phyloP scores from a whole-genome alignment of 2,888 invertebrate genomes.

The Sphaerophoria rueppellii region DNA sequence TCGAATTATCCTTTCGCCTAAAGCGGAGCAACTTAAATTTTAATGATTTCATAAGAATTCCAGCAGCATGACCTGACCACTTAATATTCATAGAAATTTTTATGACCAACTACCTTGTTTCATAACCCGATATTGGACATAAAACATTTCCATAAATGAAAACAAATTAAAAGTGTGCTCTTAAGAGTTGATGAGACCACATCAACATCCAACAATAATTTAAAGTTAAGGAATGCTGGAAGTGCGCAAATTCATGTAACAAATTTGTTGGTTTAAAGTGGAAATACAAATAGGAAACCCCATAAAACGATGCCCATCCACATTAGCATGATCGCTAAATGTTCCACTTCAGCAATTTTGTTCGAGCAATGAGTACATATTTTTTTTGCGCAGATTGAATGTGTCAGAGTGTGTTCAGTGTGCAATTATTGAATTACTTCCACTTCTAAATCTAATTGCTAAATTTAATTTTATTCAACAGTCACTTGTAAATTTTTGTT shows the following conservation, averaged over 20 bases:
- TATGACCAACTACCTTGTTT: no score
- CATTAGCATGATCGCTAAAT: slow-evolving; percentile 35
- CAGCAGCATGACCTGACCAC: no score
- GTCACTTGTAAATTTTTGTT: not conserved
- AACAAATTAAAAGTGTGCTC: no score
- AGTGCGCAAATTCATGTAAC: not conserved
- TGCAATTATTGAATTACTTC: slow-evolving; percentile 53
- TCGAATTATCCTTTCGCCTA: no score
- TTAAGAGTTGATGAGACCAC: no score
- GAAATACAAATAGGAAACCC: slow-evolving; percentile 1
- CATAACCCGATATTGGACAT: no score
- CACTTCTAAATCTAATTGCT: slow-evolving; percentile 64
- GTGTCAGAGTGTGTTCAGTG: slow-evolving; percentile 59
- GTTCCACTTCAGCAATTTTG: slow-evolving; percentile 52
- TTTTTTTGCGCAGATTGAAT: slow-evolving; percentile 51
- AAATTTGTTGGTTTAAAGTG: not conserved
- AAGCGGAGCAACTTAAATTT: no score
- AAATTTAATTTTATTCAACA: slow-evolving; percentile 45
- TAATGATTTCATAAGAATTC: no score
- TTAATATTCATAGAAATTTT: no score
- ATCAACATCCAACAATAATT: no score
- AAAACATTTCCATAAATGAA: no score
- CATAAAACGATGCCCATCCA: not conserved
- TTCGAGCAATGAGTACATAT: not conserved
- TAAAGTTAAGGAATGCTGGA: not conserved